Conservation (phyloP, 2,113 vertebrate genomes). For the Cyanoramphus novaezelandiae region DNA sequence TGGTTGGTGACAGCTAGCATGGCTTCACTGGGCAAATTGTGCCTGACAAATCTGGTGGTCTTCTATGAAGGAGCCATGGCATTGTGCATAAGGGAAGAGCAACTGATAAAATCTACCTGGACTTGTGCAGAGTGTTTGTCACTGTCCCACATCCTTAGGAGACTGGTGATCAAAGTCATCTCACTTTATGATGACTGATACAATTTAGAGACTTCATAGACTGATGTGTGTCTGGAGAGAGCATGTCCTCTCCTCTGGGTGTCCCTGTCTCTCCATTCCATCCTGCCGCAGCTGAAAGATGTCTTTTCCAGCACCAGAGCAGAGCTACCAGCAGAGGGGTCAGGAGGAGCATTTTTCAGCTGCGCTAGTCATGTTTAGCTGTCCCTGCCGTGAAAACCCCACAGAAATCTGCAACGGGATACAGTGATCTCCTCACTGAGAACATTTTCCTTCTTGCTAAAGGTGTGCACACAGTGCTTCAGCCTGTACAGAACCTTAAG, state of each 20-base stretch:
- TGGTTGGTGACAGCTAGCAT: neutral
- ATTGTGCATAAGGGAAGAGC: neutral
- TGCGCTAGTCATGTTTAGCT: no score
- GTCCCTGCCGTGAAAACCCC: rapidly evolving
- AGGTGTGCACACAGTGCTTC: neutral
- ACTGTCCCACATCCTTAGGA: neutral
- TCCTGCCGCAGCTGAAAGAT: neutral
- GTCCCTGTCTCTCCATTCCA: neutral
- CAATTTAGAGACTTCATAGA: rapidly evolving
- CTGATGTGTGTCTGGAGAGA: neutral
- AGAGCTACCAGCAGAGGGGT: slow-evolving; percentile 30
- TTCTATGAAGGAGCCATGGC: neutral
- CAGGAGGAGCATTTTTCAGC: neutral
- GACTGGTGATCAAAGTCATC: neutral
- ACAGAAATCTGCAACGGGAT: neutral
- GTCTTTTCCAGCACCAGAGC: neutral
- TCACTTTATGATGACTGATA: rapidly evolving
- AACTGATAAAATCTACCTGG: neutral
- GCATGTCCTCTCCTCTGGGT: no score
- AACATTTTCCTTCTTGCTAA: neutral
- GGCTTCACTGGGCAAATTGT: neutral
- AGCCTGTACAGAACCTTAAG: neutral
- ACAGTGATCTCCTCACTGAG: neutral
- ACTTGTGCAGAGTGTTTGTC: neutral
- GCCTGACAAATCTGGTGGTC: neutral